Percentiles rank a stretch among this genome's conserved stretches.
phyloP scores from a whole-genome alignment of 2,797 vertebrate species.

The Rhinophrynus dorsalis region DNA sequence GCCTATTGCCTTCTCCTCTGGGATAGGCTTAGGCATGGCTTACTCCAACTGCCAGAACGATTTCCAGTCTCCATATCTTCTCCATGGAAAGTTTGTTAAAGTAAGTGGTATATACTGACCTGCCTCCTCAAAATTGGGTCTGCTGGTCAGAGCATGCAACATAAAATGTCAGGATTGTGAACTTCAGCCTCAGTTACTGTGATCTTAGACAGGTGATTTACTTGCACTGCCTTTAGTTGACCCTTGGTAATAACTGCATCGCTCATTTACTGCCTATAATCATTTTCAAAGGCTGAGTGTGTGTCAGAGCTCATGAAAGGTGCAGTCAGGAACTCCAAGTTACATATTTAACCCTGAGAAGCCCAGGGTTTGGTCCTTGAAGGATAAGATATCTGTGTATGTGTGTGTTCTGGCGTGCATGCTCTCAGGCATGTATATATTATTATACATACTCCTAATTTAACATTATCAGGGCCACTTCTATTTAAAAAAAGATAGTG shows the following conservation, averaged over 20 bases:
- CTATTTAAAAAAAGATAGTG: no score
- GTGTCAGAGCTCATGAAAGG: not conserved
- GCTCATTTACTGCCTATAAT: not conserved
- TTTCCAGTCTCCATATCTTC: slow-evolving; percentile 82
- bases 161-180: not conserved
- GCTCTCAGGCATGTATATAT: no score
- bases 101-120: no score
- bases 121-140: no score
- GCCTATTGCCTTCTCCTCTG: slow-evolving; percentile 84
- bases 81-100: slow-evolving; percentile 85
- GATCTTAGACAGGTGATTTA: not conserved
- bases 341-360: no score
- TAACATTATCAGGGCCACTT: no score
- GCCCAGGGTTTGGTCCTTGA: no score
- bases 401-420: no score
- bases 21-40: slow-evolving; percentile 87
- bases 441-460: no score
- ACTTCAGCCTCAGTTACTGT: not conserved
- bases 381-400: no score
- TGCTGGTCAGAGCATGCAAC: not conserved
- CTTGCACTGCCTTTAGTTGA: not conserved
- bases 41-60: slow-evolving; percentile 91
- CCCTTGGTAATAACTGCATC: not conserved
- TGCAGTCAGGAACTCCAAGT: no score
- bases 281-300: not conserved